Conservation (phyloP, 1,140 invertebrate genomes). For the Euwallacea fornicatus region DNA sequence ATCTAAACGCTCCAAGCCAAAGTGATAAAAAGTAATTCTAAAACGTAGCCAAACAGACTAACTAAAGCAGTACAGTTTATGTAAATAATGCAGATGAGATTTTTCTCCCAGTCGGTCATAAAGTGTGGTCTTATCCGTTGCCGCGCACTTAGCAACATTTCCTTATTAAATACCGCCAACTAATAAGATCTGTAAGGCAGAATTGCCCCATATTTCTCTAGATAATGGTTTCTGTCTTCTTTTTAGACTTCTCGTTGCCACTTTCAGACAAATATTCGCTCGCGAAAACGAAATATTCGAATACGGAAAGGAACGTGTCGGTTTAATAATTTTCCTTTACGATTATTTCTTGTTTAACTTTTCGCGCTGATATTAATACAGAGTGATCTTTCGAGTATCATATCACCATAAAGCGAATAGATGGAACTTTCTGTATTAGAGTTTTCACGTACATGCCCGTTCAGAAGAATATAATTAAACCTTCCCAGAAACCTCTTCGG, state of each 20-base stretch:
- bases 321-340: constrained; percentile 37
- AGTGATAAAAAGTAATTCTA: constrained; percentile 25
- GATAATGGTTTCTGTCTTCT: constrained; percentile 45
- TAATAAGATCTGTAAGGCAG: constrained; percentile 49
- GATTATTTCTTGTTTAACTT: constrained; percentile 34
- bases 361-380: constrained; percentile 1
- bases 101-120: constrained; percentile 50
- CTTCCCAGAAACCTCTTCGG: neutral
- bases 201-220: constrained; percentile 47
- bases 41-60: constrained; percentile 28
- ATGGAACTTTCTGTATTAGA: neutral
- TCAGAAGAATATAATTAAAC: neutral
- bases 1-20: constrained; percentile 3
- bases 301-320: constrained; percentile 27
- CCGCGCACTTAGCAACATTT: constrained; percentile 49
- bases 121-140: constrained; percentile 48
- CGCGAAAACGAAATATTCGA: constrained; percentile 27
- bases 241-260: constrained; percentile 38
- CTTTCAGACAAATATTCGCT: constrained; percentile 39
- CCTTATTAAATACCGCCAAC: constrained; percentile 51
- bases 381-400: constrained; percentile 1
- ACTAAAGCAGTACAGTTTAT: constrained; percentile 49
- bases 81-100: constrained; percentile 53
- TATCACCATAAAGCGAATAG: neutral
- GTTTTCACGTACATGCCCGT: neutral